A percentile compares a stretch with the other conserved stretches of the same genome.
Evolutionary conservation across 2,113 vertebrate species (phyloP).

Genomic region (Mus pahari): DNA sequence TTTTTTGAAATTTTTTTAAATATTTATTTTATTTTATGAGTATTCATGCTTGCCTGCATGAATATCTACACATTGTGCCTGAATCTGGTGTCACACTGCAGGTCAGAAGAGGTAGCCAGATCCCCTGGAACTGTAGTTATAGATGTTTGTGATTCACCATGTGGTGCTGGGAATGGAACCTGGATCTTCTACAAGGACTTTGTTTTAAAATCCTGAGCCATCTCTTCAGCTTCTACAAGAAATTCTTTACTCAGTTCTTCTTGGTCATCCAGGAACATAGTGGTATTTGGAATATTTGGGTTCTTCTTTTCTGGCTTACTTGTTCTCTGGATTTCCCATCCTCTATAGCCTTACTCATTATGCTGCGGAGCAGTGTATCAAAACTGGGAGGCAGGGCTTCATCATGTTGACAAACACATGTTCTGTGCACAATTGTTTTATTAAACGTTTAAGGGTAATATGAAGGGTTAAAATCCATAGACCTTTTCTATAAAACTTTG

Average conservation of each 20-base stretch:
- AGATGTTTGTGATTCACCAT: neutral
- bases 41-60: neutral
- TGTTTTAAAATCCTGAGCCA: neutral
- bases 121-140: neutral
- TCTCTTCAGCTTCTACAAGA: neutral
- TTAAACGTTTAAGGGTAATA: slow-evolving; percentile 61
- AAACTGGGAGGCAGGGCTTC: neutral
- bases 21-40: neutral
- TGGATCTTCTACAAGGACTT: neutral
- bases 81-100: neutral
- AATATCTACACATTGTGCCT: neutral
- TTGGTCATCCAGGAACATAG: neutral
- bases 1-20: neutral
- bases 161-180: neutral
- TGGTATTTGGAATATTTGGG: neutral
- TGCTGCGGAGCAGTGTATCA: neutral
- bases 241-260: neutral
- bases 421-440: slow-evolving; percentile 22
- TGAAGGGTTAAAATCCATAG: slow-evolving; percentile 57
- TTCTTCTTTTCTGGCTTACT: neutral
- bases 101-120: neutral
- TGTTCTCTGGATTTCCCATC: neutral
- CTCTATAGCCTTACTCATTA: neutral
- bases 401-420: neutral
- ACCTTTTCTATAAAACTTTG: slow-evolving; percentile 2